Evolutionary conservation across 2,888 invertebrate species (phyloP).

Genomic region (Ormyrus pomaceus): DNA sequence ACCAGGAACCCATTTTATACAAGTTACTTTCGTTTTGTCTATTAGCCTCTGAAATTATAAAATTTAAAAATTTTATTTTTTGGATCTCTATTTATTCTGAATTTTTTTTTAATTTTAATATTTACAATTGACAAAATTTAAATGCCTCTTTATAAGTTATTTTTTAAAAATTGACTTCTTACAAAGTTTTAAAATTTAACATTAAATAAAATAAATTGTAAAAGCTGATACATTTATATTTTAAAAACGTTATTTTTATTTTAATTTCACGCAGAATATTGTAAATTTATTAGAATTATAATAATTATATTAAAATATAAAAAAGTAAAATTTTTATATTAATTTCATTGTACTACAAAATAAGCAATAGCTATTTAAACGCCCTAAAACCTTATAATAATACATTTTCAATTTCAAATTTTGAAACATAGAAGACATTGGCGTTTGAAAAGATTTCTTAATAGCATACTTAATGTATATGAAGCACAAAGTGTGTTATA

Average conservation of each 20-base stretch:
- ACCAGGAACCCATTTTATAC: slow-evolving; percentile 98
- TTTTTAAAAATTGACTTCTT: slow-evolving; percentile 7
- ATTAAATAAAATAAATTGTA: no score
- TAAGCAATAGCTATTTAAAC: no score
- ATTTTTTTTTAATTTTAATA: neutral
- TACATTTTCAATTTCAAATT: neutral
- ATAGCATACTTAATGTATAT: slow-evolving; percentile 33
- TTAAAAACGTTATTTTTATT: neutral
- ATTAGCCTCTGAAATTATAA: slow-evolving; percentile 86
- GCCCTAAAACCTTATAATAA: no score
- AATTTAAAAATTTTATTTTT: slow-evolving; percentile 8
- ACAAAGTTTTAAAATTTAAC: neutral
- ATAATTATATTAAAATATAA: neutral
- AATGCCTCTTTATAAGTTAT: neutral
- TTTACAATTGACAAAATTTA: neutral
- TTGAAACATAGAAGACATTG: neutral
- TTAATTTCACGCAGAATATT: slow-evolving; percentile 1
- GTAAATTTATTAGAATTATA: neutral
- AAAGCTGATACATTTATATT: no score
- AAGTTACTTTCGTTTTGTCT: slow-evolving; percentile 96
- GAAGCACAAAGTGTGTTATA: slow-evolving; percentile 51
- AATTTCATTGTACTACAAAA: no score
- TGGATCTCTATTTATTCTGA: neutral
- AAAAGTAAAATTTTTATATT: neutral
- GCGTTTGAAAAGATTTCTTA: slow-evolving; percentile 21